These are phyloP conservation scores for Dipodomys stephensi DNA, from an alignment of 2,113 vertebrate species.

Conservation along the genomic window DNA sequence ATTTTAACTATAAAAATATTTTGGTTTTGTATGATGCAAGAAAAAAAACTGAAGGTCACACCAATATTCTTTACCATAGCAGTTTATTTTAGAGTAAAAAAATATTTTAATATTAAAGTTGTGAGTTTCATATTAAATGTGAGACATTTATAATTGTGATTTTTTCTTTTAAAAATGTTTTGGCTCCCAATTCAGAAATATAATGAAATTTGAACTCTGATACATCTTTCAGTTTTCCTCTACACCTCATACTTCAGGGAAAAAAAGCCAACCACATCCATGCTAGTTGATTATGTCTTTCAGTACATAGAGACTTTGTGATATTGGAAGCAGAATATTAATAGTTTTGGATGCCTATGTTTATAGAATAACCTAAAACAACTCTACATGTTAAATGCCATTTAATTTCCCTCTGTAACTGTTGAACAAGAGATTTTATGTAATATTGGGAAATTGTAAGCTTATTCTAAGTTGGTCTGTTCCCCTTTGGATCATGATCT, in stretches of 20 bases:
- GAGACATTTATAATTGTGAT: neutral
- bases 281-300: neutral
- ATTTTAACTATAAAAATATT: neutral
- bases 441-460: neutral
- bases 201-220: neutral
- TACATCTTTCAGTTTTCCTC: neutral
- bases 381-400: neutral
- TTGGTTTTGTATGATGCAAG: neutral
- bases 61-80: neutral
- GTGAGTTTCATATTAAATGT: neutral
- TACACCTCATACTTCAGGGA: neutral
- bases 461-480: neutral
- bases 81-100: neutral
- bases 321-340: slow-evolving; percentile 8
- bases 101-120: neutral
- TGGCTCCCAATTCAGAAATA: neutral
- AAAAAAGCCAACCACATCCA: neutral
- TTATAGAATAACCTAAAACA: neutral
- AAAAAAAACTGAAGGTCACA: neutral
- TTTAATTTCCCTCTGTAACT: neutral
- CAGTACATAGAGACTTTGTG: neutral
- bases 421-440: neutral
- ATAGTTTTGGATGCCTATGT: neutral
- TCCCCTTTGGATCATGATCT: neutral
- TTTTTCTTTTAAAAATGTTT: neutral